A percentile compares a stretch with the other conserved stretches of the same genome.
Evolutionary conservation across 2,797 vertebrate genomes (phyloP).

Genomic region (Steatocranus sp.): DNA sequence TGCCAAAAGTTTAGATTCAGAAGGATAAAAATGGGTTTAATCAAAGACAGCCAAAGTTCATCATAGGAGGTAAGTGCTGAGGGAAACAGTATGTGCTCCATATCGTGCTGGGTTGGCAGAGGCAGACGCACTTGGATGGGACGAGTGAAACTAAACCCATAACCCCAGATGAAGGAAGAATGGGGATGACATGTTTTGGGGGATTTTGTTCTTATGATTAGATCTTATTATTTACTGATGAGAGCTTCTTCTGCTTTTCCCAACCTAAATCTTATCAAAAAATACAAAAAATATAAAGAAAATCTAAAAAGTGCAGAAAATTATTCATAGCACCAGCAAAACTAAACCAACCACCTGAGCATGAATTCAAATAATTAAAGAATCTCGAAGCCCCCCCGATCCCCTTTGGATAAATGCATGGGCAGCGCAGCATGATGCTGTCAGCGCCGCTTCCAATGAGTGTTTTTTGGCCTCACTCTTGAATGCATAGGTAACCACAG

Average conservation of each 20-base stretch:
- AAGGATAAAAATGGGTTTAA: constrained; percentile 27
- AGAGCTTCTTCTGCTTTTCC: not conserved
- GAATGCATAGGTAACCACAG: constrained; percentile 32
- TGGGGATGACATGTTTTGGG: not conserved
- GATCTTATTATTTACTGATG: constrained; percentile 16
- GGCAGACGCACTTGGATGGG: constrained; percentile 1
- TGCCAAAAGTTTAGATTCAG: constrained; percentile 19
- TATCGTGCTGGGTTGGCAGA: constrained; percentile 20
- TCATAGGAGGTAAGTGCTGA: not conserved
- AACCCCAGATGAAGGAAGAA: not conserved
- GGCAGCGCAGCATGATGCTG: constrained; percentile 25
- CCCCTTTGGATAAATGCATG: not conserved
- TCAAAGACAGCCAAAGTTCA: constrained; percentile 38
- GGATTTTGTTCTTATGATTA: constrained; percentile 9
- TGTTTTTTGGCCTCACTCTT: constrained; percentile 33
- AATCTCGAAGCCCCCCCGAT: not conserved
- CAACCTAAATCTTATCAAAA: not conserved
- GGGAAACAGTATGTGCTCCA: constrained; percentile 9
- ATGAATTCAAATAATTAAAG: not conserved
- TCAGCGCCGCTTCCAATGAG: constrained; percentile 32
- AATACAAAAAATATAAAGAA: not conserved
- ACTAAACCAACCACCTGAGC: not conserved
- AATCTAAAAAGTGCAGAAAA: not conserved
- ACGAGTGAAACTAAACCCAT: constrained; percentile 19
- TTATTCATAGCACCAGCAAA: not conserved